Evolutionary conservation across 2,888 invertebrate species (phyloP).

Genomic region (Pilophorus perplexus): DNA sequence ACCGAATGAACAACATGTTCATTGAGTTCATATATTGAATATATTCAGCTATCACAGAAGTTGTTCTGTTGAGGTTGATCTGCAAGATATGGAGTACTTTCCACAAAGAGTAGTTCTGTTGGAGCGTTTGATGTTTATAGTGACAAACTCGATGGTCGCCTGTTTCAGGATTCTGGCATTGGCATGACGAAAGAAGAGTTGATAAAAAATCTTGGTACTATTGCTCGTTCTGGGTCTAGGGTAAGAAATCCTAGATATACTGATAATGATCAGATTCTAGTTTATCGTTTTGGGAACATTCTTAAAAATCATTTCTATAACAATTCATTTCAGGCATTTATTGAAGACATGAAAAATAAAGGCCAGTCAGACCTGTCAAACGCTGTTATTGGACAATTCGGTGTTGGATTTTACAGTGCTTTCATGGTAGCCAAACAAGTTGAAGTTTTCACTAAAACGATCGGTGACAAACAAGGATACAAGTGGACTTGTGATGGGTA

Average conservation of each 20-base stretch:
- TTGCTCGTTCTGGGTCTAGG: slow-evolving; percentile 94
- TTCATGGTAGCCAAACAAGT: slow-evolving; percentile 66
- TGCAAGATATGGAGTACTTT: no score
- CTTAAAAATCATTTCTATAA: no score
- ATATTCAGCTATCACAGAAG: no score
- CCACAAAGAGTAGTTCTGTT: no score
- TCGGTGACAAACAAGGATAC: slow-evolving; percentile 66
- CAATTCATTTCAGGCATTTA: slow-evolving; percentile 65
- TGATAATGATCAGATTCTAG: not conserved
- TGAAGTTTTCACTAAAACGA: slow-evolving; percentile 82
- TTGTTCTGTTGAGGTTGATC: no score
- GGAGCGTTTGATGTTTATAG: no score
- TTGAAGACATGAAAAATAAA: slow-evolving; percentile 76
- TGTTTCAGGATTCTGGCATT: slow-evolving; percentile 78
- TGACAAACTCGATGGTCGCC: no score
- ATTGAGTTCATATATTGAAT: no score
- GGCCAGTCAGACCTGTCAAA: slow-evolving; percentile 60
- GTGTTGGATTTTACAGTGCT: slow-evolving; percentile 95
- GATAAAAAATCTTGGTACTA: slow-evolving; percentile 86
- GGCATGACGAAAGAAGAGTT: slow-evolving; percentile 95
- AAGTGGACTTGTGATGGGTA: slow-evolving; percentile 92
- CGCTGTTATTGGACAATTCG: slow-evolving; percentile 94
- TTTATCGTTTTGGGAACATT: not conserved
- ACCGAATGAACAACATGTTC: no score
- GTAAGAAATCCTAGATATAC: slow-evolving; percentile 51